Conservation (phyloP, 2,888 invertebrate genomes). For the Cybosia mesomella region DNA sequence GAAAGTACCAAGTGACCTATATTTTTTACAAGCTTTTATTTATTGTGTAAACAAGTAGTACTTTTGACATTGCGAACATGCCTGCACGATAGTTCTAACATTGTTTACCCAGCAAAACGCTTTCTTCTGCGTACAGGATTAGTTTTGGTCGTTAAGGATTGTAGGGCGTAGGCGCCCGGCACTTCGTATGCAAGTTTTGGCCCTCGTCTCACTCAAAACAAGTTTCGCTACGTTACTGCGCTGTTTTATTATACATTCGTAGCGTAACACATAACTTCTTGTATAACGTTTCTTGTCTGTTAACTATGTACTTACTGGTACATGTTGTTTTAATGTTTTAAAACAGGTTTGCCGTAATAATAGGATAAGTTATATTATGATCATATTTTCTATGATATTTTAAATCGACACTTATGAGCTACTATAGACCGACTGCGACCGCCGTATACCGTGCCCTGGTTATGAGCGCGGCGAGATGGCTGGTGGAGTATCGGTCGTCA, state of each 20-base stretch:
- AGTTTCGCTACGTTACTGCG: conserved; percentile 60
- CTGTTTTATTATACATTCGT: conserved; percentile 41
- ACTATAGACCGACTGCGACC: too few species aligned
- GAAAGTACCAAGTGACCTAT: conserved; percentile 50
- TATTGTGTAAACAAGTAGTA: conserved; percentile 48
- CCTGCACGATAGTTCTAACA: conserved; percentile 24
- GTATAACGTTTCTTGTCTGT: conserved; percentile 22
- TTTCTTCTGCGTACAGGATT: conserved; percentile 16
- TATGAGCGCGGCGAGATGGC: too few species aligned
- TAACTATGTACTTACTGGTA: conserved; percentile 13
- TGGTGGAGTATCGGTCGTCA: too few species aligned
- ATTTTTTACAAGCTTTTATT: too few species aligned
- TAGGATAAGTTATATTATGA: neutral
- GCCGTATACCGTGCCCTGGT: too few species aligned
- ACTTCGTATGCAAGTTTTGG: conserved; percentile 61
- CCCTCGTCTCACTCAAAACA: conserved; percentile 66
- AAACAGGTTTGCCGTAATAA: neutral
- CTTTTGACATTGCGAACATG: conserved; percentile 26
- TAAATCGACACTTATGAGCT: neutral
- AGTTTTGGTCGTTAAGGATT: conserved; percentile 25
- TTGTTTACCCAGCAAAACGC: conserved; percentile 20
- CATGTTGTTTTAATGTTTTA: conserved; percentile 12
- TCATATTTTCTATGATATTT: conserved; percentile 3
- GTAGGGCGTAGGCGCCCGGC: conserved; percentile 24
- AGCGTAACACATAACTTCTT: conserved; percentile 49